Conservation (phyloP, 2,888 invertebrate species). For the Leucania comma region DNA sequence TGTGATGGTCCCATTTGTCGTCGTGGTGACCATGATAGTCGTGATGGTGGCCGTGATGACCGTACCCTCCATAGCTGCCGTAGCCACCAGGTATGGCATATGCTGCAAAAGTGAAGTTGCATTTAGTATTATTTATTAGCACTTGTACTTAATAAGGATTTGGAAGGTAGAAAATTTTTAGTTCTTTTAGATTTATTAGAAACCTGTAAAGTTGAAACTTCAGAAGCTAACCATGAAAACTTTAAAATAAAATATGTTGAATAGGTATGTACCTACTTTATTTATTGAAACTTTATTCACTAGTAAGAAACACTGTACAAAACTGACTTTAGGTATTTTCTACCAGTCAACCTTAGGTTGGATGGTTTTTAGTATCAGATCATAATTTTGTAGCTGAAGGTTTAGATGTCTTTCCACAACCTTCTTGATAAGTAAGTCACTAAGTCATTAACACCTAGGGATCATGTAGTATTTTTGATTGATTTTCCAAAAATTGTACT, state of each 20-base stretch:
- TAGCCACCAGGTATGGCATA: constrained; percentile 38
- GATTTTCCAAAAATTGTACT: no score
- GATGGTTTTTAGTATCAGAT: neutral
- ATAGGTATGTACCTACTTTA: neutral
- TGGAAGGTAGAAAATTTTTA: no score
- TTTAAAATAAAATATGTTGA: neutral
- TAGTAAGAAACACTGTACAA: no score
- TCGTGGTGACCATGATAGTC: constrained; percentile 22
- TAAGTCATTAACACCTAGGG: no score
- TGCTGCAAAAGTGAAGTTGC: constrained; percentile 11
- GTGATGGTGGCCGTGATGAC: constrained; percentile 35
- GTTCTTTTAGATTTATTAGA: neutral
- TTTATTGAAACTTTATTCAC: no score
- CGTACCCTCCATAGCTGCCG: constrained; percentile 30
- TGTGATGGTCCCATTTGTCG: constrained; percentile 12
- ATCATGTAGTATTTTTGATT: no score
- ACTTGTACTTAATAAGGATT: neutral
- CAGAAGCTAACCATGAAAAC: no score
- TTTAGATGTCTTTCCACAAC: no score
- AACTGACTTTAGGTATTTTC: no score
- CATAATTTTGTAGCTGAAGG: neutral
- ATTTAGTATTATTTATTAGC: no score
- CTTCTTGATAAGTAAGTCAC: no score
- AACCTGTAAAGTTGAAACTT: neutral
- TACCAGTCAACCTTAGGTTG: no score